Evolutionary conservation across 2,797 vertebrate genomes (phyloP), one percentile per base, ranked within the genome.

Genomic region (Eleutherodactylus coqui): DNA sequence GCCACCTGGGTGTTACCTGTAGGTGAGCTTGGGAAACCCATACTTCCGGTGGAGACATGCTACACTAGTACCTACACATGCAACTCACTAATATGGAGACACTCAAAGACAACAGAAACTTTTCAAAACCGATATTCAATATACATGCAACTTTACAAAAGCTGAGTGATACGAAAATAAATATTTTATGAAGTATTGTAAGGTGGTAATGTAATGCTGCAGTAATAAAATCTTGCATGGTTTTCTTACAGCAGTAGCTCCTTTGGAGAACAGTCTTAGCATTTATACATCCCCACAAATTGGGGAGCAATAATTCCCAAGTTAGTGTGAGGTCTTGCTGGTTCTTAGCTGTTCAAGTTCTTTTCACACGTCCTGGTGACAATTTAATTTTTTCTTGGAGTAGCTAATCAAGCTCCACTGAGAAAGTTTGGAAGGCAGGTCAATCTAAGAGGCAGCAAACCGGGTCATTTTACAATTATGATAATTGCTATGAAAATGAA

Each of bases 341-440:
- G 89, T 91, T 91, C 88, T 86, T n/a, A 69, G 75, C 75, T 79
- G 92, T 90, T 91, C 91, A 93, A 19, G 79, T 67, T 84, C 85
- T 91, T 93, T 92, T 92, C 89, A 88, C 89, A 85, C 43, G 29
- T 77, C 81, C 88, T 75, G 88, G 86, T 83, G 83, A 87, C 83
- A 32, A 87, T 43, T 87, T 34, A 91, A 90, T 91, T 88, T 87
- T 86, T 88, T 89, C 86, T 75, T 91, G 91, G 85, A 89, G 85
- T 83, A 88, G 85, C 84, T 17, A 79, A 43, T 21, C 55, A 27
- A 41, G 29, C 58, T 80, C 19, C 5, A 17, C 53, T 9, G 38
- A 27, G 16, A 43, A 79, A 27, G 19, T 10, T 1, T 41, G 51
- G 53, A 60, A 43, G 55, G 9, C 2, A 38, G 51, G 36, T 27